These are phyloP conservation scores for Hermetia illucens DNA, from an alignment of 1,140 invertebrate species.

Conservation along the genomic window DNA sequence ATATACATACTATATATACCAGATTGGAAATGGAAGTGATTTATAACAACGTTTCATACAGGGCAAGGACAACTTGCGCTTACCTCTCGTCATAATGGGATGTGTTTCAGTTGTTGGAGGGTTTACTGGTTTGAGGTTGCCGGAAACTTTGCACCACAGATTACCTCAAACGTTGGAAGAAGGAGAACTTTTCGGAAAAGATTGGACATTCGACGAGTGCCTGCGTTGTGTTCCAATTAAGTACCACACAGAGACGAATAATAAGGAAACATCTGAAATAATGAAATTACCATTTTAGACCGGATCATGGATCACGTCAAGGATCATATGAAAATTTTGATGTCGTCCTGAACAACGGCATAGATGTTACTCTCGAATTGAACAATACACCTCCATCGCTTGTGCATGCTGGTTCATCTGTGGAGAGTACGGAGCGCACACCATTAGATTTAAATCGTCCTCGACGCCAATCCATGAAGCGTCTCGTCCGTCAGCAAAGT, in stretches of 20 bases:
- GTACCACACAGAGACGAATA: constrained; percentile 23
- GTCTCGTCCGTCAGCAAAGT: constrained; percentile 56
- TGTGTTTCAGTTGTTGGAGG: constrained; percentile 63
- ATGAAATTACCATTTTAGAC: constrained; percentile 3
- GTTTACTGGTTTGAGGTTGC: constrained; percentile 58
- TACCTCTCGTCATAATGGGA: constrained; percentile 70
- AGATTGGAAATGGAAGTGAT: not conserved
- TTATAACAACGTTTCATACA: constrained; percentile 23
- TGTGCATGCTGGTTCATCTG: not conserved
- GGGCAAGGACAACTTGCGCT: constrained; percentile 68
- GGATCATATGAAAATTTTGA: constrained; percentile 47
- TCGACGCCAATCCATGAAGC: constrained; percentile 41
- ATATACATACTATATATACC: not conserved
- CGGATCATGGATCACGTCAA: constrained; percentile 18
- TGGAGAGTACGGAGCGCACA: constrained; percentile 23
- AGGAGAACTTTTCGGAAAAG: constrained; percentile 75
- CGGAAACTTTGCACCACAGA: constrained; percentile 65
- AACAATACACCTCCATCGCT: constrained; percentile 2
- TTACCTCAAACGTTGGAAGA: constrained; percentile 74
- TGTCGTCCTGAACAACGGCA: constrained; percentile 34
- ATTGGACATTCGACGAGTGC: constrained; percentile 61
- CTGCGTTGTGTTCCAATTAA: constrained; percentile 46
- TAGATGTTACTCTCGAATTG: constrained; percentile 20
- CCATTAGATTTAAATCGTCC: constrained; percentile 26
- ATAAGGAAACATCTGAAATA: not conserved